A percentile compares a stretch with the other conserved stretches of the same genome.
These are phyloP conservation scores for Crax fasciolata DNA, from an alignment of 2,797 vertebrate genomes.

Conservation along the genomic window DNA sequence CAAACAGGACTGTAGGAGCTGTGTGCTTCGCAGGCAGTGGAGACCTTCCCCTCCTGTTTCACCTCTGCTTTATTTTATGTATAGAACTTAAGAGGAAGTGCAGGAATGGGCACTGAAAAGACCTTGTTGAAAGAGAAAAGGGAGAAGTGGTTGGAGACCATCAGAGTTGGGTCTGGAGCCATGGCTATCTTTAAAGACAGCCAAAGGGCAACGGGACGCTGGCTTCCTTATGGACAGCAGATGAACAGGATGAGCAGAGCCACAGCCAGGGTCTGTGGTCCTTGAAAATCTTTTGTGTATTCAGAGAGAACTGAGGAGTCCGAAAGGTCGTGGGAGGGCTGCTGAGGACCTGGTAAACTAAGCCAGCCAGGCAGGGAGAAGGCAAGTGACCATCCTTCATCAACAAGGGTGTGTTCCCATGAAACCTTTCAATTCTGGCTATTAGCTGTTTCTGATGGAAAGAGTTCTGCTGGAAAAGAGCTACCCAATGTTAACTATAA, in stretches of 20 bases:
- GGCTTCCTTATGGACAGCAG: neutral
- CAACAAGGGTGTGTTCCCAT: rapidly evolving
- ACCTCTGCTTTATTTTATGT: neutral
- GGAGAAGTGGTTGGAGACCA: neutral
- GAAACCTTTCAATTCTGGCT: neutral
- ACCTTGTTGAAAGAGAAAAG: neutral
- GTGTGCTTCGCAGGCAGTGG: neutral
- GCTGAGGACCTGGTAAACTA: neutral
- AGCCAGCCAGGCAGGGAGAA: neutral
- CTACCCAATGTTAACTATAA: neutral
- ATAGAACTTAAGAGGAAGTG: neutral
- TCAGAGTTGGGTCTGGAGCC: neutral
- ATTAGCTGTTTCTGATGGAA: neutral
- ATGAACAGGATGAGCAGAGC: neutral
- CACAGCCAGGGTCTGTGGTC: neutral
- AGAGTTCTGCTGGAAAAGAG: neutral
- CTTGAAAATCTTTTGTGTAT: neutral
- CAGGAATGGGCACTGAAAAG: neutral
- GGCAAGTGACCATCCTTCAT: neutral
- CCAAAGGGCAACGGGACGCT: neutral
- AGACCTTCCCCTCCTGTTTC: neutral
- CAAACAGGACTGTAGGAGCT: neutral
- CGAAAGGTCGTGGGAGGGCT: neutral
- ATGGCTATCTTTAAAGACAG: neutral
- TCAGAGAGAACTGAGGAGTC: neutral